Conservation (phyloP, 2,888 invertebrate genomes). For the Unio delphinus region DNA sequence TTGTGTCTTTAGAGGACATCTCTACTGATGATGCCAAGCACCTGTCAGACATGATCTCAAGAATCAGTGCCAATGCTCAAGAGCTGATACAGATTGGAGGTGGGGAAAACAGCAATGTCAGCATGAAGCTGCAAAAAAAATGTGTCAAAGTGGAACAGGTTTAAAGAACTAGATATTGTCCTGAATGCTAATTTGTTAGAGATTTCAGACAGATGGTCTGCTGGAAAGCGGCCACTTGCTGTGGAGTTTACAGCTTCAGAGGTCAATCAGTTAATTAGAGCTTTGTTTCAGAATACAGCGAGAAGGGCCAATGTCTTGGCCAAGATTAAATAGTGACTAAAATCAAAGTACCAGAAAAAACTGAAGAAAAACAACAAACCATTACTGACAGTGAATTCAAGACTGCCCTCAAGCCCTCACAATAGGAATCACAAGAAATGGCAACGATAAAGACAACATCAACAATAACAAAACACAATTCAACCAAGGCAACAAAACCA, state of each 20-base stretch:
- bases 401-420: too few species aligned
- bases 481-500: too few species aligned
- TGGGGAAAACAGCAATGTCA: slow-evolving; percentile 35
- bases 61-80: slow-evolving; percentile 74
- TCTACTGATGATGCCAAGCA: slow-evolving; percentile 86
- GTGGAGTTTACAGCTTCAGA: slow-evolving; percentile 86
- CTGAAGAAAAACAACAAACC: too few species aligned
- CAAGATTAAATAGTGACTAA: slow-evolving; percentile 77
- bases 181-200: slow-evolving; percentile 86
- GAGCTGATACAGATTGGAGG: slow-evolving; percentile 26
- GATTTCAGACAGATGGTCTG: slow-evolving; percentile 87
- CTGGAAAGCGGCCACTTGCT: slow-evolving; percentile 90
- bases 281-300: slow-evolving; percentile 95
- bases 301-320: slow-evolving; percentile 85
- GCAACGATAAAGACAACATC: too few species aligned
- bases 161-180: slow-evolving; percentile 86
- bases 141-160: slow-evolving; percentile 72
- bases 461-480: too few species aligned
- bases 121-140: slow-evolving; percentile 53
- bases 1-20: slow-evolving; percentile 82
- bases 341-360: too few species aligned
- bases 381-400: too few species aligned
- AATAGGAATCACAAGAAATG: too few species aligned
- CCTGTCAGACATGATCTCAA: slow-evolving; percentile 82
- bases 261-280: slow-evolving; percentile 87